Conservation (phyloP, 1,140 invertebrate genomes). For the Musca domestica region DNA sequence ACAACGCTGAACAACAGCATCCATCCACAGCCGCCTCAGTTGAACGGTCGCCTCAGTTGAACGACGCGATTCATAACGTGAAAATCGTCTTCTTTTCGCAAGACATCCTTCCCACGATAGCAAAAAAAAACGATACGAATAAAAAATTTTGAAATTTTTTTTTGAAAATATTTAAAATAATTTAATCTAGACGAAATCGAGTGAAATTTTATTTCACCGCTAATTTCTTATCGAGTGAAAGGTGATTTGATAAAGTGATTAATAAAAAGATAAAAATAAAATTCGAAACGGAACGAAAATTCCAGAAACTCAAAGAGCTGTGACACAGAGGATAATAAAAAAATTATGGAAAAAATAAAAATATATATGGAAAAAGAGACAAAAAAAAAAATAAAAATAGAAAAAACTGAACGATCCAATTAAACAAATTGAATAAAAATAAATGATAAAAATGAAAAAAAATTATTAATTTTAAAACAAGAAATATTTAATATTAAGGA, state of each 20-base stretch:
- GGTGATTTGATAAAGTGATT: constrained; percentile 8
- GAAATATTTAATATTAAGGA: too few species aligned
- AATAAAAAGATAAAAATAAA: not conserved
- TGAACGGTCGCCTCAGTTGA: constrained; percentile 10
- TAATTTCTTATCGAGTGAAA: too few species aligned
- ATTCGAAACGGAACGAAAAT: not conserved
- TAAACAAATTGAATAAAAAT: too few species aligned
- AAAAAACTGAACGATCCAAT: too few species aligned
- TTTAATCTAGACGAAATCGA: too few species aligned
- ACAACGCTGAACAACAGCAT: too few species aligned
- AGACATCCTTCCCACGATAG: constrained; percentile 2
- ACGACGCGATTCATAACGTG: constrained; percentile 28
- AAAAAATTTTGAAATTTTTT: constrained; percentile 14
- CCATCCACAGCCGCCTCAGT: too few species aligned
- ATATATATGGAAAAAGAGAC: not conserved
- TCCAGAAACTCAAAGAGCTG: too few species aligned
- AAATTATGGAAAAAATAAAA: not conserved
- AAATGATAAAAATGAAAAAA: too few species aligned
- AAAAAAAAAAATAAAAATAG: not conserved
- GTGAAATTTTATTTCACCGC: too few species aligned
- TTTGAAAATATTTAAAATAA: constrained; percentile 16
- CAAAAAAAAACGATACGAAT: constrained; percentile 10
- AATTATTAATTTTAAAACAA: too few species aligned
- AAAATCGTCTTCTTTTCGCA: constrained; percentile 17
- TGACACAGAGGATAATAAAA: not conserved